Evolutionary conservation across 2,888 invertebrate genomes (phyloP).

Genomic region (Caenorhabditis imperialis): DNA sequence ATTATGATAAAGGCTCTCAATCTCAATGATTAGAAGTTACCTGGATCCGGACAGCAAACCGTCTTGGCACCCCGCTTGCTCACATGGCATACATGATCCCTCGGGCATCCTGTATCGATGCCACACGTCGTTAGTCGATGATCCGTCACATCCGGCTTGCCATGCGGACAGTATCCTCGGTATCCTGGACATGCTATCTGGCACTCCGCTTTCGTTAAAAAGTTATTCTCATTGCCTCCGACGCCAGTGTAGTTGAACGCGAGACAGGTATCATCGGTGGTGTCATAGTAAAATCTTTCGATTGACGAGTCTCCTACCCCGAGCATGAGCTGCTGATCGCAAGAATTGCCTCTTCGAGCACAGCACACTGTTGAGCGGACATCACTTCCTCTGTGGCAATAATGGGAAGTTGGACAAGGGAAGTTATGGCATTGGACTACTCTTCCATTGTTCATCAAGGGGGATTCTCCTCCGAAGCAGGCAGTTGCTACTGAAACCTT

Average conservation of each 20-base stretch:
- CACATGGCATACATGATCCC: conserved; percentile 73
- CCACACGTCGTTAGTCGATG: conserved; percentile 65
- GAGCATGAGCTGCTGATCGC: conserved; percentile 69
- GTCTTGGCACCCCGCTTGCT: conserved; percentile 66
- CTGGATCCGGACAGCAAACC: conserved; percentile 74
- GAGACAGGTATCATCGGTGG: conserved; percentile 61
- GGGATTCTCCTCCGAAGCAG: conserved; percentile 67
- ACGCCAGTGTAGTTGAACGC: conserved; percentile 71
- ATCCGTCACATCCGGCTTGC: conserved; percentile 63
- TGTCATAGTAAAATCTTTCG: conserved; percentile 70
- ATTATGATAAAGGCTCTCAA: background rate
- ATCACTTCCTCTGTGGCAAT: conserved; percentile 68
- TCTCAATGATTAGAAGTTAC: no score
- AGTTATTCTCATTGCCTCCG: conserved; percentile 76
- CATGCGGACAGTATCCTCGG: conserved; percentile 72
- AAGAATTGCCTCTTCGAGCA: conserved; percentile 65
- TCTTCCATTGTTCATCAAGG: conserved; percentile 55
- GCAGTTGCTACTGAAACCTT: conserved; percentile 63
- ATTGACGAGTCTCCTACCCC: conserved; percentile 69
- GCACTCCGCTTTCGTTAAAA: conserved; percentile 69
- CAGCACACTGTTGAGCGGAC: conserved; percentile 68
- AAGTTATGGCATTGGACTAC: conserved; percentile 63
- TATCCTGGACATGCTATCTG: conserved; percentile 66
- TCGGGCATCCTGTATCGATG: conserved; percentile 67
- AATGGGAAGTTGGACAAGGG: conserved; percentile 71